Base-by-base conservation (phyloP, 2,797 vertebrate species). In the Gorsachius magnificus region DNA sequence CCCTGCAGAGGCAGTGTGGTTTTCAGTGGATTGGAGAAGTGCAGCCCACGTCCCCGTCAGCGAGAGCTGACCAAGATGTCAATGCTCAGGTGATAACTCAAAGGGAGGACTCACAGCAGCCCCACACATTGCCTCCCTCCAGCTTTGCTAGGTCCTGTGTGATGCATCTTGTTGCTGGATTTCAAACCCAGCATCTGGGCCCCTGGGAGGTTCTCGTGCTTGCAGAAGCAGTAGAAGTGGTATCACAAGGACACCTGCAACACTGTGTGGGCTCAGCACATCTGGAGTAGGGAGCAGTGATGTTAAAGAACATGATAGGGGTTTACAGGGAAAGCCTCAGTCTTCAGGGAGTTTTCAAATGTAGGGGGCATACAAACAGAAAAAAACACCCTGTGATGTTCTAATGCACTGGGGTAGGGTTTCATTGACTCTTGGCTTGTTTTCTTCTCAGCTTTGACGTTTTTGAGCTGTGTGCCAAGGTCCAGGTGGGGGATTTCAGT, bases 401-500 rank as follows among this genome's bases (percentile, higher is more conserved):
- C 22, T 38, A 13, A 5, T 33, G 56, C 35, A 16, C 31, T 54
- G 41, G 51, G 60, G 22, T 1, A 71, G 35, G 33, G 29, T 21
- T 56, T 36, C 66, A 12, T 16, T 54, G 35, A 14, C 26, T 78
- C 1, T 48, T 89, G 72, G 3, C 63, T 72, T 87, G 26, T 76
- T 89, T 87, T 57, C 51, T 66, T 79, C 51, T 84, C 6, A 1
- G n/a, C 45, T 92, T 87, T 92, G 58, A 56, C 3, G 1, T 68
- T 43, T 89, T 74, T 51, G 28, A 90, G 63, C 56, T 77, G 19
- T 82, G n/a, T 78, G 68, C 48, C 83, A 77, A 58, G 28, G 46
- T 51, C 41, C 64, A 65, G 53, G 50, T 79, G 45, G 80, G 81
- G 17, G 25, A 89, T 95, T 95, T 90, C 71, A 61, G 35, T 80